phyloP scores from a whole-genome alignment of 1,140 invertebrate species.

The Drosophila rufa region DNA sequence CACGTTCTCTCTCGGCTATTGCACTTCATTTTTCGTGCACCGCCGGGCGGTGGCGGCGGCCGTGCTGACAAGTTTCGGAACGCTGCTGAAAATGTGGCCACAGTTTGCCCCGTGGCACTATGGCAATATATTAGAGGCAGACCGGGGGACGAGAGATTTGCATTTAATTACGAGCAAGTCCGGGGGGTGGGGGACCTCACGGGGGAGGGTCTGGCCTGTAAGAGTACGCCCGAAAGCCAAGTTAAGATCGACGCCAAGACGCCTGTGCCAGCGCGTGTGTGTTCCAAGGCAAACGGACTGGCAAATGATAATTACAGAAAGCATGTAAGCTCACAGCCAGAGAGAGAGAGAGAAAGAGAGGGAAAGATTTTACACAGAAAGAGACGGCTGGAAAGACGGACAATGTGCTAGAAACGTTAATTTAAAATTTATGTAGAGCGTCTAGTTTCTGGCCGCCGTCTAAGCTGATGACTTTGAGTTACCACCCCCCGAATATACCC shows the following conservation, averaged over 20 bases:
- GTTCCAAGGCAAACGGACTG: constrained; percentile 76
- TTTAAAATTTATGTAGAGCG: constrained; percentile 84
- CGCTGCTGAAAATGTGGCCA: constrained; percentile 66
- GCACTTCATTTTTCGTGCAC: constrained; percentile 38
- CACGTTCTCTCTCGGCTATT: constrained; percentile 30
- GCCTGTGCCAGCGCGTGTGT: constrained; percentile 71
- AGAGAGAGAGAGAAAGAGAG: constrained; percentile 1
- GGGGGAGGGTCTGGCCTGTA: constrained; percentile 5
- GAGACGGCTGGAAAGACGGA: constrained; percentile 39
- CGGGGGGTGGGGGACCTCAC: background rate
- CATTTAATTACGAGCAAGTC: constrained; percentile 67
- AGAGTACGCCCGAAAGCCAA: constrained; percentile 50
- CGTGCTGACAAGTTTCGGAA: constrained; percentile 63
- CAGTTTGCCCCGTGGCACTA: constrained; percentile 65
- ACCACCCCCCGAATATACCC: constrained; percentile 14
- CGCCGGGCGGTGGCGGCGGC: constrained; percentile 8
- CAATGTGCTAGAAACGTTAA: constrained; percentile 80
- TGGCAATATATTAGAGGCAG: constrained; percentile 67
- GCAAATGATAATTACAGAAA: constrained; percentile 83
- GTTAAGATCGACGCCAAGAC: constrained; percentile 42
- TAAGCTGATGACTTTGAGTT: constrained; percentile 65
- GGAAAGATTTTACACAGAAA: background rate
- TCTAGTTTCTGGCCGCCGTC: constrained; percentile 68
- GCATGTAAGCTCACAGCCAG: constrained; percentile 68
- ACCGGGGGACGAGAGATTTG: constrained; percentile 61